Percentiles rank a stretch among this genome's conserved stretches.
Evolutionary conservation across 2,113 vertebrate species (phyloP).

Genomic region (Cheirogaleus medius): DNA sequence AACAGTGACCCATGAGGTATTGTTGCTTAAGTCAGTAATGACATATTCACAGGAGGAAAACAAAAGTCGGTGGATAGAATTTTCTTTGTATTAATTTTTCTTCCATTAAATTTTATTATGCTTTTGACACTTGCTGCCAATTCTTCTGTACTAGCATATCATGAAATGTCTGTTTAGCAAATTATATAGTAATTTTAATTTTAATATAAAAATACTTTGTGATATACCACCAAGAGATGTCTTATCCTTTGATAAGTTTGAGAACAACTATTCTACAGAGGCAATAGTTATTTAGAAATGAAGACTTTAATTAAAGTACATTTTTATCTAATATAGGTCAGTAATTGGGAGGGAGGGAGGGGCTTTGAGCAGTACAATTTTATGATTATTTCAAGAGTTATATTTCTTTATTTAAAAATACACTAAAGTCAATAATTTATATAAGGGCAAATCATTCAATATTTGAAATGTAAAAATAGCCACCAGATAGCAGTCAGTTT

Average conservation of each 20-base stretch:
- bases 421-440: background rate
- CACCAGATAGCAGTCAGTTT: background rate
- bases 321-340: background rate
- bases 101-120: background rate
- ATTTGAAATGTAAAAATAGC: background rate
- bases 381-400: background rate
- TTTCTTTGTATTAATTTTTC: slow-evolving; percentile 6
- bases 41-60: background rate
- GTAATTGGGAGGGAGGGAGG: background rate
- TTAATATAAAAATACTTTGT: background rate
- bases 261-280: background rate
- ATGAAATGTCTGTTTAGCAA: background rate
- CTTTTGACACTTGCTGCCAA: background rate
- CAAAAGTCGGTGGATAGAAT: background rate
- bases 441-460: background rate
- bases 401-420: slow-evolving; percentile 40
- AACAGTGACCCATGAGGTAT: background rate
- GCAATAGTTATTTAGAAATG: background rate
- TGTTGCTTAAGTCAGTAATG: background rate
- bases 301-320: background rate
- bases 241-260: background rate
- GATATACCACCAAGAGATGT: background rate
- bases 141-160: background rate
- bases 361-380: background rate
- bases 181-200: background rate